Evolutionary conservation across 2,797 vertebrate genomes (phyloP).

Genomic region (Carduelis carduelis): DNA sequence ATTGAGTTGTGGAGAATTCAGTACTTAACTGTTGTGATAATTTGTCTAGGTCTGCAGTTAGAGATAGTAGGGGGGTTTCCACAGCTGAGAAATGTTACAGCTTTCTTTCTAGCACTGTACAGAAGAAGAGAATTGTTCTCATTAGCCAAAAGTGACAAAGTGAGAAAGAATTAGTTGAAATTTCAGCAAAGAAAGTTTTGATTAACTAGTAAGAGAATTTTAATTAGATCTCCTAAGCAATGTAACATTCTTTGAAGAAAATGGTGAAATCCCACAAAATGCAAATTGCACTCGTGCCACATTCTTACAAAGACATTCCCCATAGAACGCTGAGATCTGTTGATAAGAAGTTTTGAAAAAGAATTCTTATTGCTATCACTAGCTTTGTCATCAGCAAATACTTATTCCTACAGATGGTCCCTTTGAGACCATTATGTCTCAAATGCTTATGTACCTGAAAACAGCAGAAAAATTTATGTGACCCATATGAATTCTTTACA

Average conservation of each 20-base stretch:
- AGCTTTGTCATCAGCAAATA: neutral
- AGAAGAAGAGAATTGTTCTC: neutral
- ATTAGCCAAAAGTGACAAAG: neutral
- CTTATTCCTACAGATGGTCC: neutral
- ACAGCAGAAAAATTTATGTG: neutral
- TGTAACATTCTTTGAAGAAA: neutral
- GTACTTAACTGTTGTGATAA: conserved; percentile 24
- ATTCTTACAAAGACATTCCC: neutral
- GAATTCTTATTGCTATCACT: neutral
- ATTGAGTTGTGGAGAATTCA: neutral
- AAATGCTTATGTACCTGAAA: neutral
- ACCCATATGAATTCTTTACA: neutral
- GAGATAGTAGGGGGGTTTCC: neutral
- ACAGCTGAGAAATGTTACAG: neutral
- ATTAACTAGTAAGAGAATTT: neutral
- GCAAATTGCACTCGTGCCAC: neutral
- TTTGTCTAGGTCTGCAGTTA: conserved; percentile 19
- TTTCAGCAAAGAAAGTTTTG: conserved; percentile 1
- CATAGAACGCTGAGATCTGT: neutral
- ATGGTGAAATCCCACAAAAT: neutral
- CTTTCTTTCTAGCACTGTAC: neutral
- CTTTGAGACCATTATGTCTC: neutral
- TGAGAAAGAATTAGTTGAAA: neutral
- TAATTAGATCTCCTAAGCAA: neutral
- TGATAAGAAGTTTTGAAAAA: neutral